Percentiles rank a stretch among this genome's conserved stretches.
Evolutionary conservation across 2,797 vertebrate species (phyloP).

Genomic region (Setipinna tenuifilis): DNA sequence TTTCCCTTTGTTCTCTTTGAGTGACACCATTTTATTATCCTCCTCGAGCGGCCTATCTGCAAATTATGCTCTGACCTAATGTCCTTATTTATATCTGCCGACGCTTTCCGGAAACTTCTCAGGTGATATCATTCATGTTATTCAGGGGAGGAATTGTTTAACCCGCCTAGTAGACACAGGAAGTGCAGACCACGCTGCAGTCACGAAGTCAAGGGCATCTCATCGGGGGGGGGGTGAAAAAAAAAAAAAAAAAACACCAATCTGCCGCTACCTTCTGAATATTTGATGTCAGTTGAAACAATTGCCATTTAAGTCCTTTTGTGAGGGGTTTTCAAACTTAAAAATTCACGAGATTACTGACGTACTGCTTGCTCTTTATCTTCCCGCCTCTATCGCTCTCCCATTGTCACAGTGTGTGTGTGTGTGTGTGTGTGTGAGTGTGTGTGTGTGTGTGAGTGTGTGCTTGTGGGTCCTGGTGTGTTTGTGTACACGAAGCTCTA

Average conservation of each 20-base stretch:
- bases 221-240: too few species aligned
- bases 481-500: too few species aligned
- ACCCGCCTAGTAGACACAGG: slow-evolving; percentile 28
- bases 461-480: not conserved
- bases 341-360: not conserved
- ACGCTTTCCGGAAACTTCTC: slow-evolving; percentile 59
- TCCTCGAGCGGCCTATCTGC: slow-evolving; percentile 67
- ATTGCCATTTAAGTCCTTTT: not conserved
- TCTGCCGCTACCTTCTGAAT: slow-evolving; percentile 8
- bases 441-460: not conserved
- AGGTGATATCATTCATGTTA: slow-evolving; percentile 56
- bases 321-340: not conserved
- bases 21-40: slow-evolving; percentile 77
- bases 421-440: not conserved
- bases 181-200: slow-evolving; percentile 30
- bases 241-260: not conserved
- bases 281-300: slow-evolving; percentile 29
- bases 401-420: not conserved
- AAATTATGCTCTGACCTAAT: slow-evolving; percentile 74
- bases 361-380: not conserved
- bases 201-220: slow-evolving; percentile 42
- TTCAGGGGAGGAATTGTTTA: slow-evolving; percentile 36
- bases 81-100: slow-evolving; percentile 69
- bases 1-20: slow-evolving; percentile 73
- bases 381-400: not conserved